These are phyloP conservation scores for Caligus rogercresseyi DNA, from an alignment of 1,140 invertebrate species.

Conservation along the genomic window DNA sequence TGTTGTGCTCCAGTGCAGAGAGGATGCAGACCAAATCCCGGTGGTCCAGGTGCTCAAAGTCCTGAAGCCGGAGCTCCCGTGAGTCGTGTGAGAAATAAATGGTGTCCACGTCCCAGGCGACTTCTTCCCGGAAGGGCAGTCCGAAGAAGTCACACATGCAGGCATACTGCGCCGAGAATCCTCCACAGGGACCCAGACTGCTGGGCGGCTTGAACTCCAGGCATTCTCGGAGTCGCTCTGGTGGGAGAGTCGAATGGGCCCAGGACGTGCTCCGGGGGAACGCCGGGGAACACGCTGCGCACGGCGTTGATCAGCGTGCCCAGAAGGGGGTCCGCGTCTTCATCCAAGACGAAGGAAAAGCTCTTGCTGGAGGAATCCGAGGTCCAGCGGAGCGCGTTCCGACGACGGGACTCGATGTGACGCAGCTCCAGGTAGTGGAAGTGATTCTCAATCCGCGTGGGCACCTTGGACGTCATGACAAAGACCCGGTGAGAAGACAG, in stretches of 20 bases:
- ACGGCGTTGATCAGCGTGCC: conserved; percentile 59
- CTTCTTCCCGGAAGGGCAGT: conserved; percentile 78
- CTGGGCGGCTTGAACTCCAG: conserved; percentile 30
- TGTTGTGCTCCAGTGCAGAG: conserved; percentile 73
- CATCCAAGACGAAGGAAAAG: not conserved
- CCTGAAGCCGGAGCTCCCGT: conserved; percentile 67
- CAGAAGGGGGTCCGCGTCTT: conserved; percentile 60
- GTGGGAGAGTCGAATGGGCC: conserved; percentile 43
- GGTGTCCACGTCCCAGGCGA: conserved; percentile 66
- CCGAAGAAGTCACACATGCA: conserved; percentile 89
- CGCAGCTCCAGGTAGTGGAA: conserved; percentile 88
- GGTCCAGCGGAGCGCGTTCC: conserved; percentile 50
- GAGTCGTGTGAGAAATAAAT: conserved; percentile 87
- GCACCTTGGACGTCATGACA: conserved; percentile 14
- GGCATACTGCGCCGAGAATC: conserved; percentile 84
- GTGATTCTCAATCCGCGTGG: conserved; percentile 62
- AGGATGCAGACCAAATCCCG: conserved; percentile 28
- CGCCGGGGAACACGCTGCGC: conserved; percentile 65
- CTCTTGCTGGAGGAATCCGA: not conserved
- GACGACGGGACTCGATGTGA: conserved; percentile 69
- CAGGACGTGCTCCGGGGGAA: conserved; percentile 51
- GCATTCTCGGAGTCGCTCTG: conserved; percentile 35
- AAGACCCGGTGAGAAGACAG: conserved; percentile 20
- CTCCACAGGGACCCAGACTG: conserved; percentile 67
- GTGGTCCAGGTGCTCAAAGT: conserved; percentile 87